A percentile compares a stretch with the other conserved stretches of the same genome.
These are phyloP conservation scores for Rynchops niger DNA, from an alignment of 2,113 vertebrate species.

Conservation along the genomic window DNA sequence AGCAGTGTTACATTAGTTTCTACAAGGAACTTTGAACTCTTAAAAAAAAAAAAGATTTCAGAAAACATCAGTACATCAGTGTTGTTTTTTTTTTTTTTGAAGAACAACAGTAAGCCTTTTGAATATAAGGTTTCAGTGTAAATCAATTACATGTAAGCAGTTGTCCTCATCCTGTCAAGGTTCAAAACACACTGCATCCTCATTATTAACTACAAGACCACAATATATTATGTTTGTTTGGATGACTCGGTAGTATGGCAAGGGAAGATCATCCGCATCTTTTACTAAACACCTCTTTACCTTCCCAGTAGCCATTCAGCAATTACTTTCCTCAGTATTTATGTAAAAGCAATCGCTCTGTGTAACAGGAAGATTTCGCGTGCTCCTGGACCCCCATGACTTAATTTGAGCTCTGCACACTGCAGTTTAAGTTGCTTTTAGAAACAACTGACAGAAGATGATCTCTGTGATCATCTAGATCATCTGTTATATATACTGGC, in stretches of 20 bases:
- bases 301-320: not conserved
- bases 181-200: not conserved
- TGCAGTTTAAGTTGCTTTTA: not conserved
- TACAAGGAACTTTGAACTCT: not conserved
- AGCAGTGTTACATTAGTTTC: not conserved
- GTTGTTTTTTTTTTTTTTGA: not conserved
- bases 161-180: not conserved
- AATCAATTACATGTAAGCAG: not conserved
- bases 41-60: not conserved
- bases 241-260: not conserved
- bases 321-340: not conserved
- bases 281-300: not conserved
- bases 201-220: not conserved
- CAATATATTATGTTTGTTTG: not conserved
- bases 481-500: not conserved
- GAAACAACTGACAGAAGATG: not conserved
- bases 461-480: not conserved
- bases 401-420: not conserved
- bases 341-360: not conserved
- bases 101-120: not conserved
- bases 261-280: not conserved
- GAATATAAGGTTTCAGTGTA: not conserved
- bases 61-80: not conserved
- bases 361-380: not conserved
- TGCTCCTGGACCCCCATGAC: not conserved